Conservation (phyloP, 2,888 invertebrate genomes). For the Lymantria dispar region DNA sequence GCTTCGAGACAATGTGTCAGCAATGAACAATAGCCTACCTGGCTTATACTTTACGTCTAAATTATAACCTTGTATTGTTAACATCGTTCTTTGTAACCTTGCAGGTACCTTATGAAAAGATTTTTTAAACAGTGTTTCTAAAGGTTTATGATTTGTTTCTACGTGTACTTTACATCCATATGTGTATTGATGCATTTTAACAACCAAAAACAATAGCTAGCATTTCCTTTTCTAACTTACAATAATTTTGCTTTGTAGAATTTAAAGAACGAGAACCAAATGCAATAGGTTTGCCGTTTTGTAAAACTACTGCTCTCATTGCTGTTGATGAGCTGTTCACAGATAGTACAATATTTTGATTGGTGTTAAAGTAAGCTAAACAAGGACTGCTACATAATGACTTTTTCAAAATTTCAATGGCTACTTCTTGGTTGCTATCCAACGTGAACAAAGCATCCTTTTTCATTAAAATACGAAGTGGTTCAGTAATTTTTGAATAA, state of each 20-base stretch:
- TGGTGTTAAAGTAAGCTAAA: neutral
- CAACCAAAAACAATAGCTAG: slow-evolving; percentile 27
- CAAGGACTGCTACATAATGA: neutral
- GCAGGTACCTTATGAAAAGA: slow-evolving; percentile 9
- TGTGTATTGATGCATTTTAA: slow-evolving; percentile 2
- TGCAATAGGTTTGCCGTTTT: neutral
- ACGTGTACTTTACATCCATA: slow-evolving; percentile 8
- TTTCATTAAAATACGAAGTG: neutral
- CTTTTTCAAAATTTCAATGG: neutral
- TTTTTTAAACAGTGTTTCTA: slow-evolving; percentile 16
- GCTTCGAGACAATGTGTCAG: slow-evolving; percentile 14
- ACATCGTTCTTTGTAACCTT: slow-evolving; percentile 14
- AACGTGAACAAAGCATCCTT: neutral
- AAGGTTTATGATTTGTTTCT: slow-evolving; percentile 17
- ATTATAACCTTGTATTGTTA: slow-evolving; percentile 12
- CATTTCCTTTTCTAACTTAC: slow-evolving; percentile 36
- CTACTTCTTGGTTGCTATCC: neutral
- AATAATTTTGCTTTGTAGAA: slow-evolving; percentile 19
- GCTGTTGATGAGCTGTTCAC: neutral
- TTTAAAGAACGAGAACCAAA: slow-evolving; percentile 1
- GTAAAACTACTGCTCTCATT: neutral
- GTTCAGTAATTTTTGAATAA: neutral
- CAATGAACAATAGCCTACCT: slow-evolving; percentile 8
- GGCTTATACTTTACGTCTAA: slow-evolving; percentile 10
- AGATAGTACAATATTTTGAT: neutral